Percentiles rank a stretch among this genome's conserved stretches.
These are phyloP conservation scores for Agapornis roseicollis DNA, from an alignment of 2,113 vertebrate species.

Conservation along the genomic window DNA sequence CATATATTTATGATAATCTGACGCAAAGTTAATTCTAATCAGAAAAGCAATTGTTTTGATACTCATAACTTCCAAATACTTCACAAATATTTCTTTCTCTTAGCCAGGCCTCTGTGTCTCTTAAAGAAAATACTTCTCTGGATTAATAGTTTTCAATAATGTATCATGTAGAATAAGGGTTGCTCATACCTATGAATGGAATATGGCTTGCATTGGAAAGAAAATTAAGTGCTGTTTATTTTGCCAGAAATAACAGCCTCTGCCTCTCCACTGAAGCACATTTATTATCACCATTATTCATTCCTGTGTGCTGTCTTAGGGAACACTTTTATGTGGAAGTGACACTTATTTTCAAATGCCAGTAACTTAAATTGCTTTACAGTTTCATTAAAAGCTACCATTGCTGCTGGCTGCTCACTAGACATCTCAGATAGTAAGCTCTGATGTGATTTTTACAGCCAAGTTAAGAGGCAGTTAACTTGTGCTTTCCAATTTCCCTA, in stretches of 20 bases:
- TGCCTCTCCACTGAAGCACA: not conserved
- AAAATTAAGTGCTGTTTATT: slow-evolving; percentile 31
- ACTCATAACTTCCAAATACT: not conserved
- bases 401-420: slow-evolving; percentile 22
- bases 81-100: not conserved
- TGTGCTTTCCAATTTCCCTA: not conserved
- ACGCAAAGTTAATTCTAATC: not conserved
- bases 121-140: not conserved
- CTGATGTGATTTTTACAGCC: slow-evolving; percentile 25
- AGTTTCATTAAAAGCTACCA: slow-evolving; percentile 38
- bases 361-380: slow-evolving; percentile 41
- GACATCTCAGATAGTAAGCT: not conserved
- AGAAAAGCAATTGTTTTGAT: not conserved
- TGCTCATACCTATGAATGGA: slow-evolving; percentile 18
- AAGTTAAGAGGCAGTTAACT: slow-evolving; percentile 1
- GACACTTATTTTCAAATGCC: slow-evolving; percentile 43
- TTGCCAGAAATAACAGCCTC: slow-evolving; percentile 20
- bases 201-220: not conserved
- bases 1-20: not conserved
- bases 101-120: not conserved
- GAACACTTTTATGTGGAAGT: slow-evolving; percentile 34
- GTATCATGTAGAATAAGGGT: not conserved
- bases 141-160: slow-evolving; percentile 10
- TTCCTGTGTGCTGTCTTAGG: not conserved
- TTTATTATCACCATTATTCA: slow-evolving; percentile 53